Evolutionary conservation across 2,888 invertebrate species (phyloP).

Genomic region (Ophioninae sp.): DNA sequence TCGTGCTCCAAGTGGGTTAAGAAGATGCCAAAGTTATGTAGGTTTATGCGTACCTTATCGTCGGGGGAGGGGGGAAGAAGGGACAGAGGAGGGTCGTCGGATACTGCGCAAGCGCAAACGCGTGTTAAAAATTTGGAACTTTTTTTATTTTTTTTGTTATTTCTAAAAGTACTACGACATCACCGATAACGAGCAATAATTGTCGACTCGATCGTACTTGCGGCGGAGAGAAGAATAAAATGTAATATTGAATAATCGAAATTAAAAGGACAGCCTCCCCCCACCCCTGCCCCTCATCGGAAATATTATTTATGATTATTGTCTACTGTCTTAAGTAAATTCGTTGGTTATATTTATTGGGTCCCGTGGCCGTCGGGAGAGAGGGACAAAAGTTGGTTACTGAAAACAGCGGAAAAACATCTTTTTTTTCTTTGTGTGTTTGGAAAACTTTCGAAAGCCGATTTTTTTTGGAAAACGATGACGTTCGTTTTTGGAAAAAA

Average conservation of each 20-base stretch:
- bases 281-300: conserved; percentile 25
- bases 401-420: conserved; percentile 26
- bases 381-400: not conserved
- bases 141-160: conserved; percentile 24
- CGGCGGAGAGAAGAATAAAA: conserved; percentile 19
- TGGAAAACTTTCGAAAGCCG: not conserved
- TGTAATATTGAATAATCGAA: conserved; percentile 36
- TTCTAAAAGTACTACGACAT: conserved; percentile 14
- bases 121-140: not conserved
- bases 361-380: conserved; percentile 59
- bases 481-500: conserved; percentile 67
- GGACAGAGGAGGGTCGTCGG: not conserved
- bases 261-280: conserved; percentile 19
- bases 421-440: no score
- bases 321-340: conserved; percentile 69
- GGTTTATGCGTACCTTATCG: conserved; percentile 76
- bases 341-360: conserved; percentile 77
- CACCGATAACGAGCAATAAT: conserved; percentile 46
- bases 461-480: conserved; percentile 70
- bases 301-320: conserved; percentile 53
- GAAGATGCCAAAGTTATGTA: conserved; percentile 81
- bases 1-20: conserved; percentile 74
- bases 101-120: conserved; percentile 32
- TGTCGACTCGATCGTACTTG: conserved; percentile 22
- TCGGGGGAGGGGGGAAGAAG: conserved; percentile 48